Evolutionary conservation across 2,797 vertebrate genomes (phyloP), one percentile per base, ranked within the genome.

Genomic region (Myotis planiceps): DNA sequence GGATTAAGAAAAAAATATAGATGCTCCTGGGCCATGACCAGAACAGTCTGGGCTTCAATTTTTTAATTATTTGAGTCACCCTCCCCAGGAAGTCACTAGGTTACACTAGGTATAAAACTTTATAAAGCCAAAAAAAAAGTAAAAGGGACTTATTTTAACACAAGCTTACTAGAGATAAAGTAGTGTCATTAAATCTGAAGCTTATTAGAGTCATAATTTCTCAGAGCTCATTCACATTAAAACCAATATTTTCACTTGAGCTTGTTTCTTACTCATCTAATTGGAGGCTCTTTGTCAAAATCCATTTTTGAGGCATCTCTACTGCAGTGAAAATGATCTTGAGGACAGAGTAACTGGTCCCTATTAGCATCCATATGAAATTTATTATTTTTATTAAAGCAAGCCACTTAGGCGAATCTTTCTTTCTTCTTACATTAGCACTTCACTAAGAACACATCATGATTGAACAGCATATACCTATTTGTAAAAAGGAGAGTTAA

Each of bases 151-250:
- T 60, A 45, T 65, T 80, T 49, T 81, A 91, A 76, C 76, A 34
- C 19, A 45, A 66, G 16, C 47, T 74, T 84, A 25, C 18, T 37
- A 68, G 72, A 78, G 47, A 81, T 49, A 71, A 69, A 88, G 27
- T 16, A 19, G 6, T 80, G 27, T 90, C 47, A 60, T 88, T 80
- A 88, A 76, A 89, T 65, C 39, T 9, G 27, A 88, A 85, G 60
- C 13, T 39, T 92, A 92, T 87, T 75, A 75, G 34, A 69, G 25
- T 45, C 34, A 74, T 85, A 60, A 68, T 81, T 91, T 93, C 32
- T 93, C 32, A 72, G 27, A 13, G 21, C 9, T 88, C 9, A n/a
- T 47, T 7, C 18, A 42, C 34, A 47, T 34, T 66, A 91, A 96
- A 88, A 63, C 34, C 18, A 91, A 47, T 32, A 83, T n/a, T 84